A percentile compares a stretch with the other conserved stretches of the same genome.
These are phyloP conservation scores for Kryphioiulus occultus DNA, from an alignment of 2,888 invertebrate genomes.

Conservation along the genomic window DNA sequence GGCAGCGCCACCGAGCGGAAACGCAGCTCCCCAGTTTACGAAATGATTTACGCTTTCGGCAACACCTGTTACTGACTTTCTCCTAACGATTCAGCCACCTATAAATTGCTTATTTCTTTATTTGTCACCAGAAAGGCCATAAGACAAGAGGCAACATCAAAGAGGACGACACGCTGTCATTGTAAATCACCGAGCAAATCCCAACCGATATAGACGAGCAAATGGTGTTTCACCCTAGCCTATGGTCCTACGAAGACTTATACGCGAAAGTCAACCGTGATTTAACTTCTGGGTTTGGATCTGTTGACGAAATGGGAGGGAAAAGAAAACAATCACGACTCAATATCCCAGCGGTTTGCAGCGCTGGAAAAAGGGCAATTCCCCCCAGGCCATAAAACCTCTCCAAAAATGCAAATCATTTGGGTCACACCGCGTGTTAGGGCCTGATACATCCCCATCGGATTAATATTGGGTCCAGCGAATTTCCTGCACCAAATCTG, in stretches of 20 bases:
- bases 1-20: neutral
- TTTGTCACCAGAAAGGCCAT: neutral
- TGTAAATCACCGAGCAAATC: slow-evolving; percentile 27
- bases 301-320: slow-evolving; percentile 25
- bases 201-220: slow-evolving; percentile 30
- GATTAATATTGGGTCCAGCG: neutral
- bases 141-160: neutral
- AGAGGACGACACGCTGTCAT: slow-evolving; percentile 36
- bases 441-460: neutral
- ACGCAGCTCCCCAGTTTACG: neutral
- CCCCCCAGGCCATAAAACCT: neutral
- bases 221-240: neutral
- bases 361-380: slow-evolving; percentile 9
- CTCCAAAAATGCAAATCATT: neutral
- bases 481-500: neutral
- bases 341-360: neutral
- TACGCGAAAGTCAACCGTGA: neutral
- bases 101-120: slow-evolving; percentile 40
- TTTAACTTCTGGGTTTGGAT: neutral
- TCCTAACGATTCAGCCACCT: slow-evolving; percentile 10
- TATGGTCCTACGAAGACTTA: no score
- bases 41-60: neutral
- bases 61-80: slow-evolving; percentile 19
- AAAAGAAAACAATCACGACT: slow-evolving; percentile 8
- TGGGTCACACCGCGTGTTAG: neutral